Percentiles rank a stretch among this genome's conserved stretches.
These are phyloP conservation scores for Tenodera sinensis DNA, from an alignment of 2,888 invertebrate genomes.

Conservation along the genomic window DNA sequence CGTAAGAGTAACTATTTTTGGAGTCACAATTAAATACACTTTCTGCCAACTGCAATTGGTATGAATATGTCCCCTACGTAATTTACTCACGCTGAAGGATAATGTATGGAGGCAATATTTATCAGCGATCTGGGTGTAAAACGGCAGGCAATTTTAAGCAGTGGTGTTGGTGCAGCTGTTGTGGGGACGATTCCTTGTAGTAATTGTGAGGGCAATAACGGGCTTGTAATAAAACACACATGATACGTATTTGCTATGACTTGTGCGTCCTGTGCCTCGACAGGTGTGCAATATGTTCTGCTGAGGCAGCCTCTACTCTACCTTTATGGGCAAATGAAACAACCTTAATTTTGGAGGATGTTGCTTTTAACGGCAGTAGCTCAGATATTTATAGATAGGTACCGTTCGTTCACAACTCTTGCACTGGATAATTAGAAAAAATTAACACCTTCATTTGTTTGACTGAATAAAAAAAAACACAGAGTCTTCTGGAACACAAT, in stretches of 20 bases:
- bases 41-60: too few relatives aligned
- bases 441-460: too few relatives aligned
- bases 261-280: neutral
- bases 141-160: neutral
- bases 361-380: neutral
- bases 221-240: neutral
- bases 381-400: too few relatives aligned
- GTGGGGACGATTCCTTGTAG: neutral
- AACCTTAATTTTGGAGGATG: neutral
- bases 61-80: too few relatives aligned
- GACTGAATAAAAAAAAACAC: too few relatives aligned
- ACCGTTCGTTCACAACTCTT: too few relatives aligned
- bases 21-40: too few relatives aligned
- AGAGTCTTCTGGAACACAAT: too few relatives aligned
- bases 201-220: neutral
- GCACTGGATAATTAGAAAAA: too few relatives aligned
- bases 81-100: too few relatives aligned
- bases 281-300: neutral
- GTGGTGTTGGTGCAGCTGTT: neutral
- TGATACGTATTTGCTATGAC: neutral
- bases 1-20: too few relatives aligned
- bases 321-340: neutral
- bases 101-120: neutral
- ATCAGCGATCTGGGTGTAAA: neutral
- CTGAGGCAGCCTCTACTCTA: neutral